Base-by-base conservation (phyloP, 1,140 invertebrate genomes). In the Thrips palmi region DNA sequence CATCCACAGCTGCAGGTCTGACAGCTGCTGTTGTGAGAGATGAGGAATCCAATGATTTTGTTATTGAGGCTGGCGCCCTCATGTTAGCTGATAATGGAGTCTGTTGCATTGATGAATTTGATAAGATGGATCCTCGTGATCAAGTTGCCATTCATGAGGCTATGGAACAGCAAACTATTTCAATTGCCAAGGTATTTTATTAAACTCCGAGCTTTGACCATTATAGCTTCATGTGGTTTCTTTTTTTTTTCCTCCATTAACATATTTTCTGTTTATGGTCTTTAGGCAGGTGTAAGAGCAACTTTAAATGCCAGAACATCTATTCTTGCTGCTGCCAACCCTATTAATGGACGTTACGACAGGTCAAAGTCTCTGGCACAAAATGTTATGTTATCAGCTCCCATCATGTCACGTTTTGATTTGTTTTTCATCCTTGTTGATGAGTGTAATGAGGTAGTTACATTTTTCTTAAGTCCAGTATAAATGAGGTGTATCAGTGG, bases 111-210 rank as follows among this genome's bases (percentile, higher is more conserved):
- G 94, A 99, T 56, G 94, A 98, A 63, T 98, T 99, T 62, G 96
- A 99, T 53, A 98, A 99, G 66, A 99, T 99, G 96, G 94, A 98
- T 57, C 68, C 70, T 1, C 74, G 76, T 41, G 94, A 99, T 69
- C 93, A 97, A 59, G 92, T 98, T 4, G 94, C 96, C 19, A 98
- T 97, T 53, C 94, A 99, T 60, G 96, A 99, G 67, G 96, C 94
- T 32, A 99, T 99, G 96, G 96, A 99, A 70, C 96, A 99, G 54
- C 96, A 99, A 60, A 98, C 94, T 0, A 98, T 99, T 52, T 96
- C 92, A 1, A 75, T 99, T 36, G 93, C 96, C 0, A 97, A 98
- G 63, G 72, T 74, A 51, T 41, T 35, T 17, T 32, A 20, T 33
- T 35, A 7, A 25, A 39, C 19, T n/a, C 33, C 7, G 11, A 6